Evolutionary conservation across 2,797 vertebrate genomes (phyloP).

Genomic region (Apodemus agrarius): DNA sequence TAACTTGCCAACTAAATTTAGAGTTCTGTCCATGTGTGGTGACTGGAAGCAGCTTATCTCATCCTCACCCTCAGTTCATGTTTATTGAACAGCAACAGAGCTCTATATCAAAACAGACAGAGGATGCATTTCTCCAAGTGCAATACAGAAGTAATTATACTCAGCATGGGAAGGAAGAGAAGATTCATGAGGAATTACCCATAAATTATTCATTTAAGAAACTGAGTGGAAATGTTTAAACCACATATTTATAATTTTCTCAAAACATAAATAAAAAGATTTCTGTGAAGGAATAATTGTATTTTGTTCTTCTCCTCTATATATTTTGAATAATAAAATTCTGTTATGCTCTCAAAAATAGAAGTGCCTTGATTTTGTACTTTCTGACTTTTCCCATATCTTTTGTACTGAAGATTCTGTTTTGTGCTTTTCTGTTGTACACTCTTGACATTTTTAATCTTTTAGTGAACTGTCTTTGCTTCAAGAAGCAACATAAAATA

Average conservation of each 20-base stretch:
- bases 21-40: not conserved
- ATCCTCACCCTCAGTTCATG: constrained; percentile 46
- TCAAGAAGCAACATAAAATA: not conserved
- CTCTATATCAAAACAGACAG: constrained; percentile 62
- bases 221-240: not conserved
- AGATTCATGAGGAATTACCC: constrained; percentile 51
- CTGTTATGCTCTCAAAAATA: not conserved
- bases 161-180: constrained; percentile 48
- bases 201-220: constrained; percentile 64
- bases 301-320: not conserved
- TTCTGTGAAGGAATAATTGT: not conserved
- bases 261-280: constrained; percentile 23
- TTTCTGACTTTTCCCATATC: not conserved
- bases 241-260: constrained; percentile 30
- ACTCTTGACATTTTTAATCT: not conserved
- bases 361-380: not conserved
- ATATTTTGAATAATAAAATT: not conserved
- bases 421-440: not conserved
- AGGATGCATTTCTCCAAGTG: constrained; percentile 62
- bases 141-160: constrained; percentile 70
- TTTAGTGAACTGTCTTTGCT: constrained; percentile 3
- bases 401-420: not conserved
- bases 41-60: not conserved
- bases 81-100: constrained; percentile 41
- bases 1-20: constrained; percentile 47